These are phyloP conservation scores for Marisa cornuarietis DNA, from an alignment of 1,140 invertebrate genomes.

Conservation along the genomic window DNA sequence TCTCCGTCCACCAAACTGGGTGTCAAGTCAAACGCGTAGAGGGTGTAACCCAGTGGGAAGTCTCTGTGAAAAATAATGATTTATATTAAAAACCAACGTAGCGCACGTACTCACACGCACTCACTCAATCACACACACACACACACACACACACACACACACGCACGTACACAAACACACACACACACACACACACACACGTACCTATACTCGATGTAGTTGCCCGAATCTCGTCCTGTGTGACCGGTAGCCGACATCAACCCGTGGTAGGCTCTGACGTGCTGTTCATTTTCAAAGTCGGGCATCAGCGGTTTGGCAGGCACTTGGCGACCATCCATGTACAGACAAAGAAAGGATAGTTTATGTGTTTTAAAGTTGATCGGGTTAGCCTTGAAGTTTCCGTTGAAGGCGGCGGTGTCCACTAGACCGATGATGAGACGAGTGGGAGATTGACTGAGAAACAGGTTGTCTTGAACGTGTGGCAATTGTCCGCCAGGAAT, in stretches of 20 bases:
- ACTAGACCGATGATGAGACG: constrained; percentile 3
- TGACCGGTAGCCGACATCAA: neutral
- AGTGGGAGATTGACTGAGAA: neutral
- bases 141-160: too few relatives aligned
- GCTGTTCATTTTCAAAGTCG: neutral
- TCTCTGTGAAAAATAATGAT: too few relatives aligned
- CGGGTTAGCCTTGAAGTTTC: constrained; percentile 4
- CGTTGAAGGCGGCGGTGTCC: constrained; percentile 8
- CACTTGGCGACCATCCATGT: constrained; percentile 10
- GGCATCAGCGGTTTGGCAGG: constrained; percentile 9
- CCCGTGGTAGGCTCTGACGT: neutral
- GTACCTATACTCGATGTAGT: neutral
- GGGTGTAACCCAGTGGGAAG: too few relatives aligned
- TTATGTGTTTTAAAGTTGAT: neutral
- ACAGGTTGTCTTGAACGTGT: constrained; percentile 9
- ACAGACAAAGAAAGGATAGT: neutral
- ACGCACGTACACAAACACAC: too few relatives aligned
- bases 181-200: too few relatives aligned
- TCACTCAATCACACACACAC: too few relatives aligned
- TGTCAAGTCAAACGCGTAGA: too few relatives aligned
- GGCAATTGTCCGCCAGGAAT: neutral
- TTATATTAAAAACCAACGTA: too few relatives aligned
- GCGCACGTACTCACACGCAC: too few relatives aligned
- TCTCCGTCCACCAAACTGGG: too few relatives aligned
- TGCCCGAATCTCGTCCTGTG: neutral